phyloP scores from a whole-genome alignment of 2,797 vertebrate genomes.

The Catamblyrhynchus diadema region DNA sequence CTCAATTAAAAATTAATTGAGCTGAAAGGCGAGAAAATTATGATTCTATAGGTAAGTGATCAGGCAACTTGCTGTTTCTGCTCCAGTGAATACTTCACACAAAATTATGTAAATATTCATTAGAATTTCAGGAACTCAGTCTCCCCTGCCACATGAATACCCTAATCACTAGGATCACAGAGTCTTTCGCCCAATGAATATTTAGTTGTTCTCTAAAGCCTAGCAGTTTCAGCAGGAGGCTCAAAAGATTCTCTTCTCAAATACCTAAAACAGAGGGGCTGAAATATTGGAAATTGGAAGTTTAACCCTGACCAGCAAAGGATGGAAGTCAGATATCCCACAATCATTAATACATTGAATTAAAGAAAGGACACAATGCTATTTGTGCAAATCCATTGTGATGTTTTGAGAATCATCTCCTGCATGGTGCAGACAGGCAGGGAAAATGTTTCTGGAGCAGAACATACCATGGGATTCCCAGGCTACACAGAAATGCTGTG shows the following conservation, averaged over 20 bases:
- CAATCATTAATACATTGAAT: not conserved
- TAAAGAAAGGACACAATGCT: not conserved
- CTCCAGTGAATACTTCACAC: slow-evolving; percentile 39
- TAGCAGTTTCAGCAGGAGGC: slow-evolving; percentile 3
- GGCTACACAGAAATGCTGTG: not conserved
- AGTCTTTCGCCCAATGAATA: slow-evolving; percentile 36
- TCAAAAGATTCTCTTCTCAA: not conserved
- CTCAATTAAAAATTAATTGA: slow-evolving; percentile 47
- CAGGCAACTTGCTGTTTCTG: slow-evolving; percentile 51
- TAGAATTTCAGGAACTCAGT: slow-evolving; percentile 20
- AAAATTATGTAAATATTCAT: slow-evolving; percentile 64
- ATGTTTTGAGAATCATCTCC: not conserved
- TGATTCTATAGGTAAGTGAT: slow-evolving; percentile 54
- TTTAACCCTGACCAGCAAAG: not conserved
- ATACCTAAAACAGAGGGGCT: not conserved
- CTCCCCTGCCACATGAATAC: slow-evolving; percentile 39
- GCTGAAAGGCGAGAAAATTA: slow-evolving; percentile 34
- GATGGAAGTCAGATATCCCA: not conserved
- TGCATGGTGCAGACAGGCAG: not conserved
- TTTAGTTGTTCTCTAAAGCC: slow-evolving; percentile 31
- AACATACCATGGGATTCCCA: not conserved
- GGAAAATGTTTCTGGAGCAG: not conserved
- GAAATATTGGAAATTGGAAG: not conserved
- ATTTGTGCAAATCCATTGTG: not conserved
- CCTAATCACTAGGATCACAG: slow-evolving; percentile 49